phyloP scores from a whole-genome alignment of 2,888 invertebrate genomes.

The Dryococelus australis region DNA sequence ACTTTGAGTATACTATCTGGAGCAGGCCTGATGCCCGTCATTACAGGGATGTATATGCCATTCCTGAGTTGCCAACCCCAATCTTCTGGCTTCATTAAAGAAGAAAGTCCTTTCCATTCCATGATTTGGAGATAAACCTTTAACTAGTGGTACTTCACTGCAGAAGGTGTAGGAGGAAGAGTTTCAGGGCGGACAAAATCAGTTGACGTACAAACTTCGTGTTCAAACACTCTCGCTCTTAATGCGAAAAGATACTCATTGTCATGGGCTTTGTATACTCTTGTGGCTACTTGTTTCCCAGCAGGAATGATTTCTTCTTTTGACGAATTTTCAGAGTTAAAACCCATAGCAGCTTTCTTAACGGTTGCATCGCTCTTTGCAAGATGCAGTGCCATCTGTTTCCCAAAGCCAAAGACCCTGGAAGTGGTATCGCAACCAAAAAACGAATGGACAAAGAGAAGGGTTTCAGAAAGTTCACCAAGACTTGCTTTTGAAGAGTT shows the following conservation, averaged over 20 bases:
- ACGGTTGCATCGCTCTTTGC: neutral
- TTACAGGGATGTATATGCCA: neutral
- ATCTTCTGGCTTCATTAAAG: neutral
- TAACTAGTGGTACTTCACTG: too few species aligned
- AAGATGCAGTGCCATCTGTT: neutral
- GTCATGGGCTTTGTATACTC: neutral
- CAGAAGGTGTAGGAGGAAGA: too few species aligned
- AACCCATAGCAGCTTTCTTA: neutral
- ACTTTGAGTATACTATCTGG: neutral
- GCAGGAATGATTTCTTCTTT: neutral
- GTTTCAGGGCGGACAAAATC: neutral
- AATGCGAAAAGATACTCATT: neutral
- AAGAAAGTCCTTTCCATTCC: slow-evolving; percentile 2
- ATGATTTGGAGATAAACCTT: too few species aligned
- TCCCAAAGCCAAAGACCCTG: too few species aligned
- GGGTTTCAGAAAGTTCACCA: neutral
- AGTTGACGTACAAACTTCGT: neutral
- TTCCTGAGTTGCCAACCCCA: neutral
- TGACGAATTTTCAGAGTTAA: neutral
- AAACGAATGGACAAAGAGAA: neutral
- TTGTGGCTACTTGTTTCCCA: neutral
- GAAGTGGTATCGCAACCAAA: neutral
- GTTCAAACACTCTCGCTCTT: neutral
- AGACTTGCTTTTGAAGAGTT: neutral
- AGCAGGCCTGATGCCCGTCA: neutral